Evolutionary conservation across 2,888 invertebrate genomes (phyloP).

Genomic region (Caradrina clavipalpis): DNA sequence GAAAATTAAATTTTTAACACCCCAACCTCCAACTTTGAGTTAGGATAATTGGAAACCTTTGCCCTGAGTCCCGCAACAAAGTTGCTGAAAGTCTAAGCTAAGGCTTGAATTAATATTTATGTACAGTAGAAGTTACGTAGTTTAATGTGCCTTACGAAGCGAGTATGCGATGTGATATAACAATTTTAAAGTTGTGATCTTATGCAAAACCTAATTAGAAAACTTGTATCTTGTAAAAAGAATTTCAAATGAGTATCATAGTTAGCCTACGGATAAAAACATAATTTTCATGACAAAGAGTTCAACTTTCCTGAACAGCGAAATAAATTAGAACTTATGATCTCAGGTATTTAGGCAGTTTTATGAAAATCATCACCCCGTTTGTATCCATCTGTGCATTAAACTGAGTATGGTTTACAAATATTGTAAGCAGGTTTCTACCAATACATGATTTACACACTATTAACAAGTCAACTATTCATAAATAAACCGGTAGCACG

Average conservation of each 20-base stretch:
- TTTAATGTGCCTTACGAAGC: conserved; percentile 1
- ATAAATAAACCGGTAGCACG: conserved; percentile 32
- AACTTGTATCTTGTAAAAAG: background rate
- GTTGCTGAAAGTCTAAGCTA: conserved; percentile 12
- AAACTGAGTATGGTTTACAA: background rate
- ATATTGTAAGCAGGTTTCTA: background rate
- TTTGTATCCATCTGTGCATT: background rate
- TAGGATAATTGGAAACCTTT: conserved; percentile 53
- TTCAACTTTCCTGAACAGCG: background rate
- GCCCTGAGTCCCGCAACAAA: conserved; percentile 18
- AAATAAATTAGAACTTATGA: background rate
- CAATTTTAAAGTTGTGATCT: background rate
- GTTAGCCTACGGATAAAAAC: background rate
- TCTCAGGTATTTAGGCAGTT: background rate
- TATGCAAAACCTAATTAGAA: background rate
- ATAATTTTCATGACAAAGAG: background rate
- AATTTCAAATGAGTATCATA: background rate
- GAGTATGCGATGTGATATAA: background rate
- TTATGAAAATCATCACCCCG: background rate
- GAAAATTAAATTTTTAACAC: conserved; percentile 61
- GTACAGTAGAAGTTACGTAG: background rate
- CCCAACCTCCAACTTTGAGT: conserved; percentile 38
- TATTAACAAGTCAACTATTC: conserved; percentile 41
- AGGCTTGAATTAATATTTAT: conserved; percentile 20
- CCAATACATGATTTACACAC: conserved; percentile 20